phyloP scores from a whole-genome alignment of 2,113 vertebrate genomes.

The Forbesichthys agassizii region DNA sequence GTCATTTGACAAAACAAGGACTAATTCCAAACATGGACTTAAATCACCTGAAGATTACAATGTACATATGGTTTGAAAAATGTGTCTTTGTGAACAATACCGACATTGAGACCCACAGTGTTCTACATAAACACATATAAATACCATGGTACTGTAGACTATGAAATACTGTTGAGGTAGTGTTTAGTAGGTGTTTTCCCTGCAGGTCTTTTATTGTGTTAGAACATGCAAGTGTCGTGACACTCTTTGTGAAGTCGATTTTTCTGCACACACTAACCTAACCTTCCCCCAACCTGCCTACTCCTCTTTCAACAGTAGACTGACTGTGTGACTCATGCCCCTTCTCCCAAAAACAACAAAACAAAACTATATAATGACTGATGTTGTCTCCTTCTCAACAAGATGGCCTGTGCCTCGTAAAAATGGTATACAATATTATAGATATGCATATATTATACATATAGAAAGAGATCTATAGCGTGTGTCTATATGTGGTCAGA shows the following conservation, averaged over 20 bases:
- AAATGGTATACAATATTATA: slow-evolving; percentile 70
- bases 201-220: slow-evolving; percentile 46
- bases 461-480: slow-evolving; percentile 74
- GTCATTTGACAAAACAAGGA: slow-evolving; percentile 53
- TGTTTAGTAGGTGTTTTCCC: slow-evolving; percentile 56
- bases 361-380: slow-evolving; percentile 56
- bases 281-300: slow-evolving; percentile 14
- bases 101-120: slow-evolving; percentile 22
- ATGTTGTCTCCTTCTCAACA: slow-evolving; percentile 66
- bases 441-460: slow-evolving; percentile 75
- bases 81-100: slow-evolving; percentile 36
- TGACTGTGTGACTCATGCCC: slow-evolving; percentile 50
- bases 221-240: slow-evolving; percentile 35
- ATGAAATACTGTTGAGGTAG: slow-evolving; percentile 23
- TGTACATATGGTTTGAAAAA: slow-evolving; percentile 57
- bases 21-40: slow-evolving; percentile 44
- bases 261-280: slow-evolving; percentile 23
- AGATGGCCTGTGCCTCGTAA: slow-evolving; percentile 73
- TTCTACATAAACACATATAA: slow-evolving; percentile 35
- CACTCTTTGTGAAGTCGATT: slow-evolving; percentile 5
- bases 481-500: slow-evolving; percentile 74
- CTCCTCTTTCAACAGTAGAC: not conserved
- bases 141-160: slow-evolving; percentile 35
- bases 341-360: not conserved
- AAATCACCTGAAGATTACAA: slow-evolving; percentile 52